A percentile compares a stretch with the other conserved stretches of the same genome.
phyloP scores from a whole-genome alignment of 2,113 vertebrate species.

The Willisornis vidua region DNA sequence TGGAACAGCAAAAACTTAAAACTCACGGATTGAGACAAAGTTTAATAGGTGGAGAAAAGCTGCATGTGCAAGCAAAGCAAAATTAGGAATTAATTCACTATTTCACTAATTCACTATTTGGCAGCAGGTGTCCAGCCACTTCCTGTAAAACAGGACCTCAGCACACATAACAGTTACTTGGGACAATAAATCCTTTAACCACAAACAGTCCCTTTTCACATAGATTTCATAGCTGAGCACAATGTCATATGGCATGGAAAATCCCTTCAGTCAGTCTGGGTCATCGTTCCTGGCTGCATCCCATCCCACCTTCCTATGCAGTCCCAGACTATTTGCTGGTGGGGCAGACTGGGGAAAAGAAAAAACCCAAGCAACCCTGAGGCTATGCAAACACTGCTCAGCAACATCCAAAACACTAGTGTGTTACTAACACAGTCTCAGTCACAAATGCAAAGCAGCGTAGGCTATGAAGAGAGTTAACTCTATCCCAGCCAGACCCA shows the following conservation, averaged over 20 bases:
- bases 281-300: background rate
- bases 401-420: background rate
- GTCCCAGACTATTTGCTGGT: background rate
- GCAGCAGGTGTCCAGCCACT: background rate
- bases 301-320: background rate
- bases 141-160: background rate
- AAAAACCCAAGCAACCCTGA: background rate
- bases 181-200: background rate
- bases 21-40: background rate
- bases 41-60: background rate
- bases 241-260: background rate
- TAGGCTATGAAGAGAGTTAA: background rate
- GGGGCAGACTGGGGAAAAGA: background rate
- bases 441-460: background rate
- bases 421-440: background rate
- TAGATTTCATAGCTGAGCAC: background rate
- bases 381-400: background rate
- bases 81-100: background rate
- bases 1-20: background rate
- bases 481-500: background rate
- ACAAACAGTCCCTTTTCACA: background rate
- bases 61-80: background rate
- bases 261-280: background rate
- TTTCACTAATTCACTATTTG: too few relatives aligned
- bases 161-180: rapidly evolving